These are phyloP conservation scores for Peucedramus taeniatus DNA, from an alignment of 2,113 vertebrate genomes.

Conservation along the genomic window DNA sequence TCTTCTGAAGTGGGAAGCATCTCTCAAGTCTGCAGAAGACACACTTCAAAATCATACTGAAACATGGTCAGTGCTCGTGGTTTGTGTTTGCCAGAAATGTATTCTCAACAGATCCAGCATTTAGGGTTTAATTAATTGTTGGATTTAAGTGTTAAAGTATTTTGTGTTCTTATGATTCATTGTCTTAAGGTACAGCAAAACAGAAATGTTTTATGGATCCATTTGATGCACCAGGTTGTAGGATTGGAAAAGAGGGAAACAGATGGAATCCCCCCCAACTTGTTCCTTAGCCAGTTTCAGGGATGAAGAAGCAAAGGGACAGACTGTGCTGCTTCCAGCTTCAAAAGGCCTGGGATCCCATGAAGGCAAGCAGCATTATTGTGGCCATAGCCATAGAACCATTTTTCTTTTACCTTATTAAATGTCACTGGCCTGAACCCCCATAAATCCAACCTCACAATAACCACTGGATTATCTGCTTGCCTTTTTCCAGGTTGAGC, in stretches of 20 bases:
- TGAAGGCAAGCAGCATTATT: fast-evolving
- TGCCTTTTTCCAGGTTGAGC: neutral
- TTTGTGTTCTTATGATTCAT: neutral
- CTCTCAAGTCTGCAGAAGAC: neutral
- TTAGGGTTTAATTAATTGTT: neutral
- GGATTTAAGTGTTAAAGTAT: neutral
- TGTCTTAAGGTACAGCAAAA: neutral
- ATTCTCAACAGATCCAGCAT: neutral
- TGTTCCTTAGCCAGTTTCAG: neutral
- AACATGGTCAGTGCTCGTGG: neutral
- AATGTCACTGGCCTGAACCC: neutral
- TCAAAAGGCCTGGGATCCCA: neutral
- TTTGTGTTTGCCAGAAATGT: neutral
- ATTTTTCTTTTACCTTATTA: neutral
- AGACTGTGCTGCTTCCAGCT: neutral
- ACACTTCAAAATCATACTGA: neutral
- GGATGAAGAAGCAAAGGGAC: neutral
- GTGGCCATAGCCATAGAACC: neutral
- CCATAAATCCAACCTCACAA: neutral
- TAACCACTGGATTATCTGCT: neutral
- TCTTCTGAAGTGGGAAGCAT: neutral
- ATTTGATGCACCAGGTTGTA: neutral
- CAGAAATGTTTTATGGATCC: neutral
- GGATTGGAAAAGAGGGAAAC: neutral
- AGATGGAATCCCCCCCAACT: neutral